phyloP scores from a whole-genome alignment of 2,888 invertebrate species.

The Pachycephus smyrnensis region DNA sequence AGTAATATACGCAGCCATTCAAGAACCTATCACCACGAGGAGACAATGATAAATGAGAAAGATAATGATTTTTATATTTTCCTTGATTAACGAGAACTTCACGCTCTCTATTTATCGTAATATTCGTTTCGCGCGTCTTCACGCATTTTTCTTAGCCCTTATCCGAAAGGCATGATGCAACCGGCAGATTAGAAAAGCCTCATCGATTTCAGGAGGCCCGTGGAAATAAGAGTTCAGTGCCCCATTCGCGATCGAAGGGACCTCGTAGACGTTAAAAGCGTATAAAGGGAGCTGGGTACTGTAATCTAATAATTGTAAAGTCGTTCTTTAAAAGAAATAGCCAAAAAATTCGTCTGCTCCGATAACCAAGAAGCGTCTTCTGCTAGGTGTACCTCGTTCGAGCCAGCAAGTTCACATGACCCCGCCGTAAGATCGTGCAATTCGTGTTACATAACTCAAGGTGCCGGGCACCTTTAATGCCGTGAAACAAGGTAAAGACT shows the following conservation, averaged over 20 bases:
- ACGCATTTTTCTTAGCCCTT: not conserved
- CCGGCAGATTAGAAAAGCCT: slow-evolving; percentile 15
- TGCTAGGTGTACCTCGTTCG: slow-evolving; percentile 36
- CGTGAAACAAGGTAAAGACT: not conserved
- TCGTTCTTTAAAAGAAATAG: not conserved
- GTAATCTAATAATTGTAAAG: not conserved
- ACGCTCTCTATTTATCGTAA: not conserved
- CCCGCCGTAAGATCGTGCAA: slow-evolving; percentile 45
- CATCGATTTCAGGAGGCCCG: not conserved
- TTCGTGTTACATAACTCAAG: slow-evolving; percentile 51
- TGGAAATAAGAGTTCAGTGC: not conserved
- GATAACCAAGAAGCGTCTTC: slow-evolving; percentile 36
- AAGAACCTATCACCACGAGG: not conserved
- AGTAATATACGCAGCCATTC: not conserved
- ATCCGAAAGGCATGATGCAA: not conserved
- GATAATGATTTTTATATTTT: not conserved
- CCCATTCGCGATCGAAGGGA: not conserved
- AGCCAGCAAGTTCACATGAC: slow-evolving; percentile 49
- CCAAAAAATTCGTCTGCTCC: slow-evolving; percentile 46
- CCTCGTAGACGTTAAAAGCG: not conserved
- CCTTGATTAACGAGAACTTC: not conserved
- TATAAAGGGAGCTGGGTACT: not conserved
- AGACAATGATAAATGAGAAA: not conserved
- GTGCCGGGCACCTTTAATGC: slow-evolving; percentile 14
- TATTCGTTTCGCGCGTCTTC: not conserved